Base-by-base conservation (phyloP, 2,113 vertebrate genomes). In the Hyperopisus bebe region DNA sequence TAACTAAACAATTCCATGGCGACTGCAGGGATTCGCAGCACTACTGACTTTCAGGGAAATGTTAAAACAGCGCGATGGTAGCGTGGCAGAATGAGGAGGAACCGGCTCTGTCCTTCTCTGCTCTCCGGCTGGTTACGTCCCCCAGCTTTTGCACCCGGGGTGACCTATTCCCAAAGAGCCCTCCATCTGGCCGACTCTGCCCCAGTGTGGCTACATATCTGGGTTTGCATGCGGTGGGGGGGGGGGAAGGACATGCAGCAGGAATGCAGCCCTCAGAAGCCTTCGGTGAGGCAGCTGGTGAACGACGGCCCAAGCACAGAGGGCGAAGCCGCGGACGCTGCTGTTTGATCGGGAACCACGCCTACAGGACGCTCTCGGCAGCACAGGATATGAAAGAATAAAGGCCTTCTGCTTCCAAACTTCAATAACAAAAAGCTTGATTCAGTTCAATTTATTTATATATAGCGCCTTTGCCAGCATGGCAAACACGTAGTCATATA, bases 131-230 rank as follows among this genome's bases (percentile, higher is more conserved):
- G 88, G 31, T 53, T 74, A 10, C 19, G 13, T 89, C 50, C 88
- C 74, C 5, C 88, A 31, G 74, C 35, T 47, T 4, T 82, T 48
- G 88, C 88, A 83, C 77, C 31, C 8, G 35, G 48, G 21, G 24
- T n/a, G 47, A 51, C 70, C 74, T 89, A 46, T 89, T 48, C 88
- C 47, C 35, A 77, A 82, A 47, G 46, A 15, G 46, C 74, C 88
- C 74, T 80, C 47, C 74, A 74, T n/a, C 70, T 77, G 15, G 39
- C 70, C 77, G 48, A 50, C 50, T 31, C 82, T 24, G 31, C 50
- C n/a, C 35, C 53, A 44, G n/a, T n/a, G 1, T 10, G 27, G 35
- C 11, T 77, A 5, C 15, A 47, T 51, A 82, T 58, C 8, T 39
- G 10, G 46, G 88, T 80, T 24, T 51, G 66, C 35, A 62, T 77